These are phyloP conservation scores for Genyomyrus donnyi DNA, from an alignment of 2,113 vertebrate species.

Conservation along the genomic window DNA sequence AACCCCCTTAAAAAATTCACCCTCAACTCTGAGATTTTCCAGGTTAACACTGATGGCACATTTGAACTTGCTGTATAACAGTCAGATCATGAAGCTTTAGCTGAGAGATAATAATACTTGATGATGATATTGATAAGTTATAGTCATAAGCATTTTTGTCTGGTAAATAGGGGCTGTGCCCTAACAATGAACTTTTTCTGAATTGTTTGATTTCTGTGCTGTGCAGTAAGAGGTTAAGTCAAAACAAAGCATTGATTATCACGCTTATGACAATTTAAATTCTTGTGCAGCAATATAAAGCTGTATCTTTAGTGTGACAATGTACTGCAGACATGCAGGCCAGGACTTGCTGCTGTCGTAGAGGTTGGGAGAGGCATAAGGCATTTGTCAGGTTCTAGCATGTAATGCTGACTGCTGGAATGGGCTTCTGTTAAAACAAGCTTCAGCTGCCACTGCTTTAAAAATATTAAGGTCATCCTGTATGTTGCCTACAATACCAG, in stretches of 20 bases:
- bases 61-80: background rate
- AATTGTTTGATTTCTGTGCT: background rate
- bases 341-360: background rate
- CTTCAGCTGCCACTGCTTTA: background rate
- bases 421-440: background rate
- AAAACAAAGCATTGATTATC: background rate
- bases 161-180: background rate
- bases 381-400: background rate
- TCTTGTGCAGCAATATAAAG: background rate
- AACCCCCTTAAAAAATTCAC: background rate
- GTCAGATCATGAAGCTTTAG: background rate
- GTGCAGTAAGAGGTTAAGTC: background rate
- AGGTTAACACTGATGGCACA: background rate
- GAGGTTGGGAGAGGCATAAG: background rate
- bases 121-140: background rate
- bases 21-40: background rate
- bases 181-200: background rate
- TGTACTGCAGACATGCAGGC: background rate
- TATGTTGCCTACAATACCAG: background rate
- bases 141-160: background rate
- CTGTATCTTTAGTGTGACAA: background rate
- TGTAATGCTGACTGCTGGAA: background rate
- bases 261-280: background rate
- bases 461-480: background rate
- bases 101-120: background rate